phyloP scores from a whole-genome alignment of 1,140 invertebrate genomes.

The Thaumetopoea pityocampa region DNA sequence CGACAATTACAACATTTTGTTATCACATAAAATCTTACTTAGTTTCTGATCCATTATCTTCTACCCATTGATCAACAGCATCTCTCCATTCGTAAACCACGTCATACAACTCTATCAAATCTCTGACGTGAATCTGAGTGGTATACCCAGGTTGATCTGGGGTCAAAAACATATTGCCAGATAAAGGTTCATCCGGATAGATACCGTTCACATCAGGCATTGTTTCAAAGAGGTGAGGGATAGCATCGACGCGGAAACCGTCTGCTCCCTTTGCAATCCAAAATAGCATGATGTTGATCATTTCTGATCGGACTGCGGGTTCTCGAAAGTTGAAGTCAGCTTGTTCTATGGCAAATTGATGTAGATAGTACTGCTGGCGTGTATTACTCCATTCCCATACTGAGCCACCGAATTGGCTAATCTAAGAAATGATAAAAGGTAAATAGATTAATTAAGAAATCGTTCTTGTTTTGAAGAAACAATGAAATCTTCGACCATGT shows the following conservation, averaged over 20 bases:
- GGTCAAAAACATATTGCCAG: constrained; percentile 41
- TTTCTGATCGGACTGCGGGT: constrained; percentile 69
- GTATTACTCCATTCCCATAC: constrained; percentile 80
- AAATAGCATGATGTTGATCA: constrained; percentile 74
- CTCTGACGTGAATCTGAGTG: constrained; percentile 77
- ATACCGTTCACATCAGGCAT: constrained; percentile 49
- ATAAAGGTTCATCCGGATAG: constrained; percentile 77
- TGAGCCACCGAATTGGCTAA: constrained; percentile 73
- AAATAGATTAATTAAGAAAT: no score
- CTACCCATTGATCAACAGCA: constrained; percentile 72
- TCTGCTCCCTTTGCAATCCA: constrained; percentile 82
- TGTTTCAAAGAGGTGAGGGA: constrained; percentile 78
- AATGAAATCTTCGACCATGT: no score
- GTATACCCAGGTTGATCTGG: constrained; percentile 43
- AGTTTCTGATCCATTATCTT: constrained; percentile 53
- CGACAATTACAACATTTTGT: not conserved
- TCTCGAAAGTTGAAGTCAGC: constrained; percentile 84
- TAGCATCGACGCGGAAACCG: constrained; percentile 82
- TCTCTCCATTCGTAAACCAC: constrained; percentile 78
- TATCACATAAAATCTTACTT: constrained; percentile 23
- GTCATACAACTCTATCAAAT: constrained; percentile 77
- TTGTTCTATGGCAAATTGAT: constrained; percentile 79
- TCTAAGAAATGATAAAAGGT: constrained; percentile 24
- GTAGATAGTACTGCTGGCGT: constrained; percentile 81
- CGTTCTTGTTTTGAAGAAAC: no score